These are phyloP conservation scores for Thysanoteuthis rhombus DNA, from an alignment of 2,888 invertebrate genomes.

Conservation along the genomic window DNA sequence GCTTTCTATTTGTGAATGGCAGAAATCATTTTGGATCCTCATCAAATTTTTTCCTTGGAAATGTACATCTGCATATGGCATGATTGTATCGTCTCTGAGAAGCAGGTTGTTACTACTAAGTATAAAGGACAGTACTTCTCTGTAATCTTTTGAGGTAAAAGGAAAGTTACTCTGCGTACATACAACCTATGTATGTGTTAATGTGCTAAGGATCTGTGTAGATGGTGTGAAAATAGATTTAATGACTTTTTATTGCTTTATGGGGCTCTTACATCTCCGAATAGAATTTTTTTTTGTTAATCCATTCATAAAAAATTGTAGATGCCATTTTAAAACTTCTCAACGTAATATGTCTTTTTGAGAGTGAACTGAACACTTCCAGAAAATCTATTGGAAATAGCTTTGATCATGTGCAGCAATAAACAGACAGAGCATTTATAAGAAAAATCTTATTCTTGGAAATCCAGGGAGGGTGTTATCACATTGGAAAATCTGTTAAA, in stretches of 20 bases:
- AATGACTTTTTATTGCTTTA: background rate
- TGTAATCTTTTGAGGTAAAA: too few species aligned
- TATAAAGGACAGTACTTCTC: too few species aligned
- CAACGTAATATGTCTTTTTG: background rate
- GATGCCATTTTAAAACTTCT: background rate
- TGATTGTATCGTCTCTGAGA: too few species aligned
- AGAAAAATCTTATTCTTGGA: background rate
- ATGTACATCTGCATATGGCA: too few species aligned
- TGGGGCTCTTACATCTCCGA: background rate
- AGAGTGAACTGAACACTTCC: background rate
- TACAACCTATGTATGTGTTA: too few species aligned
- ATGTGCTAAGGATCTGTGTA: background rate
- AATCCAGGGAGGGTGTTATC: background rate
- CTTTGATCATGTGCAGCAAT: background rate
- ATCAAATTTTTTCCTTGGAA: too few species aligned
- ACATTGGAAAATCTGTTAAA: background rate
- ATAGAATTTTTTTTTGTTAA: background rate
- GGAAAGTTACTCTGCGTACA: too few species aligned
- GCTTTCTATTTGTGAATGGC: too few species aligned
- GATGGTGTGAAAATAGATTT: background rate
- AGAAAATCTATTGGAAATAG: background rate
- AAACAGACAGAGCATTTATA: background rate
- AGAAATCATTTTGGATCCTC: too few species aligned
- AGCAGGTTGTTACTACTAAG: too few species aligned
- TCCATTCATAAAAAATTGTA: background rate